Percentiles rank a stretch among this genome's conserved stretches.
phyloP scores from a whole-genome alignment of 2,113 vertebrate genomes.

The Macrotis lagotis region DNA sequence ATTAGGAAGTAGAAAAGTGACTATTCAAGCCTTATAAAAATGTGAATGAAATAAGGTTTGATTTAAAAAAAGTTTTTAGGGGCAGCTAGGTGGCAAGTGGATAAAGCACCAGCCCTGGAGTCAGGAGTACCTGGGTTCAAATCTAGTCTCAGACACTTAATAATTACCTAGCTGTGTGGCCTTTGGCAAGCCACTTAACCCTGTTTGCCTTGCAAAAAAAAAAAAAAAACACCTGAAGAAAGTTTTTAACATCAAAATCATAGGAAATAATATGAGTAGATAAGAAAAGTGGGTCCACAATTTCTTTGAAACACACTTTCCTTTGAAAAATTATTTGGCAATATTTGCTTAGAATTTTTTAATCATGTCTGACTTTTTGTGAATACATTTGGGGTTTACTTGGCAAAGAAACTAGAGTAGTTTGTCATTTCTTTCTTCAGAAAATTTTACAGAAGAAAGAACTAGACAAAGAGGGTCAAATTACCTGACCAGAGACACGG shows the following conservation, averaged over 20 bases:
- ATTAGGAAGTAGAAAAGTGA: neutral
- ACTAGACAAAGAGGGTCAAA: neutral
- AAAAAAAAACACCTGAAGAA: no score
- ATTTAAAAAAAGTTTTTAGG: no score
- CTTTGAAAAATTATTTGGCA: slow-evolving; percentile 18
- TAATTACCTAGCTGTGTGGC: no score
- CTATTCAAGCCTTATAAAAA: neutral
- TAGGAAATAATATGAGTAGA: slow-evolving; percentile 5
- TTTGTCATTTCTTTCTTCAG: neutral
- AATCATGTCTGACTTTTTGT: neutral
- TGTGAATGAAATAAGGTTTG: neutral
- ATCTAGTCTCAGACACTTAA: no score
- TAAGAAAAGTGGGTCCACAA: neutral
- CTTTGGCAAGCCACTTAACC: no score
- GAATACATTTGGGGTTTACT: neutral
- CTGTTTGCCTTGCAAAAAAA: no score
- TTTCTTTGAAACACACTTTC: neutral
- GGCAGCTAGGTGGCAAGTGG: no score
- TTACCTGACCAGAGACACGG: neutral
- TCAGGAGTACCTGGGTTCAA: no score
- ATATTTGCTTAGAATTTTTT: neutral
- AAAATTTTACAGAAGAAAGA: neutral
- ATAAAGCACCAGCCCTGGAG: no score
- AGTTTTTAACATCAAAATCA: neutral
- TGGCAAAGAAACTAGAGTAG: neutral